phyloP scores from a whole-genome alignment of 1,140 invertebrate species.

The Leptinotarsa texana region DNA sequence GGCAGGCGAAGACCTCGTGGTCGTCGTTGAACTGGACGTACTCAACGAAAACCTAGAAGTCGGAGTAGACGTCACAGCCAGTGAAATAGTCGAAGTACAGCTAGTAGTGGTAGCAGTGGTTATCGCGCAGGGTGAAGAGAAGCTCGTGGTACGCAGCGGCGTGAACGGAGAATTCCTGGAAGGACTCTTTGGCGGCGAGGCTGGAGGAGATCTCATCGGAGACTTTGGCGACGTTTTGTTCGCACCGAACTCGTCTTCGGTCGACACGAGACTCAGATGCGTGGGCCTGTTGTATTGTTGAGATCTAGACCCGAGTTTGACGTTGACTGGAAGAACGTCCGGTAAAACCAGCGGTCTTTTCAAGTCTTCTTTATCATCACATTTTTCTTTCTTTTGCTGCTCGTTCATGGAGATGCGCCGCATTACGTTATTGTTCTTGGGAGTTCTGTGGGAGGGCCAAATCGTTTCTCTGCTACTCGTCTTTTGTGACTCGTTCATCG shows the following conservation, averaged over 20 bases:
- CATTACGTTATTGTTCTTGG: slow-evolving; percentile 49
- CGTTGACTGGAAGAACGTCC: slow-evolving; percentile 60
- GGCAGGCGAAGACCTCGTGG: slow-evolving; percentile 21
- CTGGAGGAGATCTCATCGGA: slow-evolving; percentile 35
- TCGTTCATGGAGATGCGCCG: slow-evolving; percentile 51
- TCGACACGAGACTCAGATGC: slow-evolving; percentile 39
- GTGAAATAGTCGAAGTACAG: slow-evolving; percentile 15
- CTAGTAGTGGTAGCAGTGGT: slow-evolving; percentile 16
- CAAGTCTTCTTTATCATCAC: slow-evolving; percentile 48
- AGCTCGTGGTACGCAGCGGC: slow-evolving; percentile 45
- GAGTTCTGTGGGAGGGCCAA: slow-evolving; percentile 50
- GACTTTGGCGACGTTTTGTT: slow-evolving; percentile 37
- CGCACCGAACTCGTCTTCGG: slow-evolving; percentile 28
- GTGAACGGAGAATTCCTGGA: slow-evolving; percentile 45
- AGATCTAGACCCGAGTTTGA: slow-evolving; percentile 53
- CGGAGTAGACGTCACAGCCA: slow-evolving; percentile 23
- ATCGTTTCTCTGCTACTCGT: slow-evolving; percentile 55
- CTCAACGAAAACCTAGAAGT: slow-evolving; percentile 27
- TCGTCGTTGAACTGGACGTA: slow-evolving; percentile 12
- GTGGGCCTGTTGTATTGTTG: slow-evolving; percentile 44
- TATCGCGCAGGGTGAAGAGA: slow-evolving; percentile 37
- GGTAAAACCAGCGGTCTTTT: slow-evolving; percentile 51
- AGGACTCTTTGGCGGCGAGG: slow-evolving; percentile 47
- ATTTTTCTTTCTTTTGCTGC: slow-evolving; percentile 45
- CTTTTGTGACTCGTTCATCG: slow-evolving; percentile 38